Conservation (phyloP, 2,888 invertebrate species). For the Anaspis maculata region DNA sequence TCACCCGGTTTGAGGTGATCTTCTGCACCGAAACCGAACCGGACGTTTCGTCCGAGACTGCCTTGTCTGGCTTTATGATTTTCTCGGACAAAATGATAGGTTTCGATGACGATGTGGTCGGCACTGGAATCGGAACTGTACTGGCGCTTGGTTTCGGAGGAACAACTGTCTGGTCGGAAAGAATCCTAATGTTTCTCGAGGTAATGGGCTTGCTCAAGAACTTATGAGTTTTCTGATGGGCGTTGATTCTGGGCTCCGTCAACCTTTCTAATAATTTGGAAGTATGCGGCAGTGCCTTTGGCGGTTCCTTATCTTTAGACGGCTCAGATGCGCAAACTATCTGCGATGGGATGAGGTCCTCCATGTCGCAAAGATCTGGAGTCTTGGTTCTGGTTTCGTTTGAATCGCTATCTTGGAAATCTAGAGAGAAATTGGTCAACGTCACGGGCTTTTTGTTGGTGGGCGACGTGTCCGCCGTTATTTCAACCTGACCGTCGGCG, state of each 20-base stretch:
- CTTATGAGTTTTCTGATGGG: neutral
- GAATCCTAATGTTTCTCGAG: too few relatives aligned
- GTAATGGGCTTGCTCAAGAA: too few relatives aligned
- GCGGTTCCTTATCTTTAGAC: constrained; percentile 38
- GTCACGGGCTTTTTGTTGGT: constrained; percentile 38
- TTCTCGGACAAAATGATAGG: constrained; percentile 38
- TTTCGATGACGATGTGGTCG: constrained; percentile 22
- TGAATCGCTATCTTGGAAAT: constrained; percentile 27
- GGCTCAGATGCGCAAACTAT: constrained; percentile 12
- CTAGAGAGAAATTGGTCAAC: constrained; percentile 36
- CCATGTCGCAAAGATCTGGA: constrained; percentile 23
- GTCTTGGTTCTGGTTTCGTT: constrained; percentile 10
- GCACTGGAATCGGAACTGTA: neutral
- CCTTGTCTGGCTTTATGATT: constrained; percentile 32
- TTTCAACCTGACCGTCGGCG: constrained; percentile 45
- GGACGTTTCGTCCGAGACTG: neutral
- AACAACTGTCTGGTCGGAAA: too few relatives aligned
- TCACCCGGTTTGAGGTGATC: constrained; percentile 25
- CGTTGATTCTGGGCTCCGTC: constrained; percentile 26
- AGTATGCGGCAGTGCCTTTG: too few relatives aligned
- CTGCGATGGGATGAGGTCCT: constrained; percentile 32
- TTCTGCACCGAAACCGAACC: constrained; percentile 30
- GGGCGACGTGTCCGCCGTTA: constrained; percentile 43
- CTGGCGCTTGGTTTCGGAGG: neutral
- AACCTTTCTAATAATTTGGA: constrained; percentile 52